Evolutionary conservation across 2,113 vertebrate genomes (phyloP), one percentile per base, ranked within the genome.

Genomic region (Barnardius zonarius): DNA sequence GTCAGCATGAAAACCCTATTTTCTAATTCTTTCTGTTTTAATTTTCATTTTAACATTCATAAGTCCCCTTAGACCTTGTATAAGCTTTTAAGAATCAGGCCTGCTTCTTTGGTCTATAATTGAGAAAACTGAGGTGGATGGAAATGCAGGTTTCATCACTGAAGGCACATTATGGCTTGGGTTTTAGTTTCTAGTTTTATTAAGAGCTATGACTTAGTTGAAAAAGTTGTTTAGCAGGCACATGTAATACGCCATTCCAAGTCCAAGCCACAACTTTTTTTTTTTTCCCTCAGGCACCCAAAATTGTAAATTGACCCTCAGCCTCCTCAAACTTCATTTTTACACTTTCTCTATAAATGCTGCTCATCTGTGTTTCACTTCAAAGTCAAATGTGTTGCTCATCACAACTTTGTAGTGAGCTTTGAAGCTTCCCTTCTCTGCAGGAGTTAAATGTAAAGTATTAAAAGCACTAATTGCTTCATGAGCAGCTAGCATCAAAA

Each of bases 181-280:
- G 5, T 73, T 83, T 73, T 46, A 54, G 14, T 4, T 69, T 79
- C 64, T 39, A 6, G 5, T 30, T 89, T 74, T 70, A 3, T 61
- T 74, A 39, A 10, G 70, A 66, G 18, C 11, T 10, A 4, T 5
- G 19, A 22, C 16, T 5, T 35, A 52, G 0, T 4, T 3, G 2
- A 49, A 51, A 41, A 13, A 8, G 8, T 4, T 62, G 10, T 37
- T 59, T 6, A 54, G 23, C 19, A 63, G 11, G 19, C 6, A 59
- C 24, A 79, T 49, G 5, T 11, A 43, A 31, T 49, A 28, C 14
- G 49, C 37, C 5, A 28, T 63, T 87, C 13, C 8, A n/a, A 24
- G 46, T 22, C 11, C 51, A 59, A 82, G 14, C 15, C 31, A 69
- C 69, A 82, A 72, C 1, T 14, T 62, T 8, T 3, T 20, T 55